Evolutionary conservation across 1,140 invertebrate species (phyloP).

Genomic region (Tenebrio molitor): DNA sequence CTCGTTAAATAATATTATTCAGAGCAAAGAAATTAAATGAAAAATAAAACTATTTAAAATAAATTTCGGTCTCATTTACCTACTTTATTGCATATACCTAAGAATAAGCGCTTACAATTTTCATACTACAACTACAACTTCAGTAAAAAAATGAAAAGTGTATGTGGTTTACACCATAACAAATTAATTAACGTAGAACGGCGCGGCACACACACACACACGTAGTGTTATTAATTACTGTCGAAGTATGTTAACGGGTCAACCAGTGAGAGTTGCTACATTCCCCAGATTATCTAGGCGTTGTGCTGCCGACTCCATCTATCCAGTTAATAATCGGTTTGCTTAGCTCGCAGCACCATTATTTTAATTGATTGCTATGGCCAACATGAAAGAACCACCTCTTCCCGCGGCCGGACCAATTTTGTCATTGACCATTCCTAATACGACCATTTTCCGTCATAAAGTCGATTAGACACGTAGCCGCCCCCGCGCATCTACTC

Average conservation of each 20-base stretch:
- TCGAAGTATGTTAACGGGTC: conserved; percentile 43
- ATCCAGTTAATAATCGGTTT: conserved; percentile 28
- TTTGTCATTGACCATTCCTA: too few relatives aligned
- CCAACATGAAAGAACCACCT: too few relatives aligned
- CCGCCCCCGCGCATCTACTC: not conserved
- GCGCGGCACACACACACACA: conserved; percentile 23
- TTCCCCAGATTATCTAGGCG: conserved; percentile 37
- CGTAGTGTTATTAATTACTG: conserved; percentile 26
- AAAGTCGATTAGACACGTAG: too few relatives aligned
- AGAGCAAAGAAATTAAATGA: too few relatives aligned
- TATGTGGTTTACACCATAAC: conserved; percentile 2
- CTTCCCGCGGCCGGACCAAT: too few relatives aligned
- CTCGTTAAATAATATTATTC: too few relatives aligned
- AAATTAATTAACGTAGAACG: conserved; percentile 32
- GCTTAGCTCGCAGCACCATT: conserved; percentile 5
- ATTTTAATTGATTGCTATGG: not conserved
- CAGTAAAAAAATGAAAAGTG: not conserved
- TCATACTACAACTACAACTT: too few relatives aligned
- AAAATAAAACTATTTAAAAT: too few relatives aligned
- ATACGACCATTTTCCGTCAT: too few relatives aligned
- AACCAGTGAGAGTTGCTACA: conserved; percentile 43
- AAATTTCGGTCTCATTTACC: too few relatives aligned
- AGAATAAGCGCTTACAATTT: too few relatives aligned
- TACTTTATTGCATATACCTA: too few relatives aligned
- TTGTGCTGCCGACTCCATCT: not conserved